Evolutionary conservation across 2,797 vertebrate species (phyloP).

Genomic region (Syngnathus acus): DNA sequence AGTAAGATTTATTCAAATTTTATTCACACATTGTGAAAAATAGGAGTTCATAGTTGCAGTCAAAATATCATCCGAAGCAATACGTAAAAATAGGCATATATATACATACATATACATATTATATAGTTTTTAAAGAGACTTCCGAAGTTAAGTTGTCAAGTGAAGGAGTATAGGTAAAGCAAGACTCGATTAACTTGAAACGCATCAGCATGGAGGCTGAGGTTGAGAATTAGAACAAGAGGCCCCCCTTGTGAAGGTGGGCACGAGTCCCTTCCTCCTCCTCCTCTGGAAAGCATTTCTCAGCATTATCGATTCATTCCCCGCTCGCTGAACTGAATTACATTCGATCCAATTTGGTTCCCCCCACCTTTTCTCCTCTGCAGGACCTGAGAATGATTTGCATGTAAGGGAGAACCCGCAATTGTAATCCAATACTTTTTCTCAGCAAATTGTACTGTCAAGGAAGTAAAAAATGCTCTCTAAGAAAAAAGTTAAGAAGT

Average conservation of each 20-base stretch:
- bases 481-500: neutral
- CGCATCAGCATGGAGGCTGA: constrained; percentile 42
- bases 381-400: constrained; percentile 56
- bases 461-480: neutral
- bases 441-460: neutral
- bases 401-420: constrained; percentile 38
- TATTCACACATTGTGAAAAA: constrained; percentile 32
- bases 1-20: constrained; percentile 22
- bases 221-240: constrained; percentile 38
- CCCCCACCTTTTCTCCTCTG: constrained; percentile 59
- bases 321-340: constrained; percentile 68
- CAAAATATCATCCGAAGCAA: constrained; percentile 32
- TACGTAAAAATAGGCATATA: constrained; percentile 20
- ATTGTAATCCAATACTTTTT: constrained; percentile 7
- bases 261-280: constrained; percentile 10
- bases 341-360: constrained; percentile 75
- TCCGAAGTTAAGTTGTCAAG: constrained; percentile 34
- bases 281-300: constrained; percentile 62
- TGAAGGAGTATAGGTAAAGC: constrained; percentile 22
- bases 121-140: constrained; percentile 29
- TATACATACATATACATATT: neutral
- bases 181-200: constrained; percentile 57
- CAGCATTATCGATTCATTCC: constrained; percentile 73
- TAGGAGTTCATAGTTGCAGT: constrained; percentile 37
- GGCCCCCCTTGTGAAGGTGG: constrained; percentile 39